Evolutionary conservation across 1,140 invertebrate genomes (phyloP), one percentile per base, ranked within the genome.

Genomic region (Reticulitermes speratus): DNA sequence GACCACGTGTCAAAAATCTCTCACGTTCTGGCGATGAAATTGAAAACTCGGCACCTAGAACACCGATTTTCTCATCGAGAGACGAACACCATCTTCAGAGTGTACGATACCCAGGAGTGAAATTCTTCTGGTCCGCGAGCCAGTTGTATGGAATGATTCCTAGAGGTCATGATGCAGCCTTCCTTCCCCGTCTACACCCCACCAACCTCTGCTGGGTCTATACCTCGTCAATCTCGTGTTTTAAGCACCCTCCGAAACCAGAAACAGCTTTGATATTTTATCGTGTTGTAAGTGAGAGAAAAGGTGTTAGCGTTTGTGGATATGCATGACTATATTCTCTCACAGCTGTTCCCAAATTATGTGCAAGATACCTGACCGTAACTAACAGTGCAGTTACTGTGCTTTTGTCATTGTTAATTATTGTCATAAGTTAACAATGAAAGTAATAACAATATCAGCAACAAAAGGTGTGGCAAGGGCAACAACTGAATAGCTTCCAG

Each of bases 1-100:
- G 85, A 30, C 85, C 85, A 55, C 85, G 69, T 55, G 85, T 85
- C 85, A 85, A 85, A 85, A 85, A 38, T 85, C 69, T 32, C 65
- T 75, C 85, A 85, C 59, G 69, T 75, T n/a, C 59, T 5, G 44
- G 23, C 59, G 59, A 82, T 85, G 65, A 85, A 85, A 85, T 85
- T 85, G 85, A 85, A 85, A 85, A 69, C 21, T 82, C 85, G 83
- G 83, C 83, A 84, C 83, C 83, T 84, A 3, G 83, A 44, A 44
- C 85, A 45, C n/a, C 85, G 85, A 85, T 69, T 85, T 69, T 45
- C 48, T 44, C 25, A 55, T 52, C 32, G 38, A 6, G 52, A 55
- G 44, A 19, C 25, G 32, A 32, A 44, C 85, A 32, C 38, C 84
- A 55, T 38, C 48, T 85, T 55, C 48, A 59, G 9, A 55, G 59